These are phyloP conservation scores for Ciona savignyi DNA, from an alignment of 23 tunicate species.

Conservation along the genomic window DNA sequence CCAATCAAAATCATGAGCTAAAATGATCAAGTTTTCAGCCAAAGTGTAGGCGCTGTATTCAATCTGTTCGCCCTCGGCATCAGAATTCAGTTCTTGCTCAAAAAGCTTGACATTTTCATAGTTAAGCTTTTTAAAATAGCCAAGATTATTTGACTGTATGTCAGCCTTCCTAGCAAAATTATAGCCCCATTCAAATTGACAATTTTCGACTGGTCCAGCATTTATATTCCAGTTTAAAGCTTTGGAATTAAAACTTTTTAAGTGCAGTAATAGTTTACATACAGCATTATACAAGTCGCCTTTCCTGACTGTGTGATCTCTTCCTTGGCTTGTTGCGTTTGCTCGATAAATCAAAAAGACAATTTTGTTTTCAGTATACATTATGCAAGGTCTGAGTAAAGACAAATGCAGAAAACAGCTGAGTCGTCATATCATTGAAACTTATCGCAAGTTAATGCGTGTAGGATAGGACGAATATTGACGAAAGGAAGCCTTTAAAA, in stretches of 20 bases:
- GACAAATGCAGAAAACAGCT: too few species aligned
- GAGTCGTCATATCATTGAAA: too few species aligned
- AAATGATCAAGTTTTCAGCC: constrained; percentile 13
- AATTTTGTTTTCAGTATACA: neutral
- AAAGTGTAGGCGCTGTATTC: constrained; percentile 31
- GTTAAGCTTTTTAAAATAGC: constrained; percentile 20
- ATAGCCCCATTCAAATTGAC: constrained; percentile 37
- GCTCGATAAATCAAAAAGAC: neutral
- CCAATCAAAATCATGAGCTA: constrained; percentile 69
- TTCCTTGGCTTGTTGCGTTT: neutral
- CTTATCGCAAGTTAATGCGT: too few species aligned
- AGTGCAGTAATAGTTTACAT: neutral
- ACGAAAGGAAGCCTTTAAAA: too few species aligned
- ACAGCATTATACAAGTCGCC: neutral
- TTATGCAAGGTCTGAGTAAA: too few species aligned
- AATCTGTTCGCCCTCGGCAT: constrained; percentile 8
- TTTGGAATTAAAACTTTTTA: neutral
- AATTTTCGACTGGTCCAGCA: neutral
- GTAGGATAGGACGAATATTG: too few species aligned
- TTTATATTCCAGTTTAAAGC: neutral
- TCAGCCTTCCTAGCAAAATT: constrained; percentile 30
- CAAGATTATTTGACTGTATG: constrained; percentile 5
- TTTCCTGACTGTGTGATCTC: neutral
- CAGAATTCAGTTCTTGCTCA: constrained; percentile 5
- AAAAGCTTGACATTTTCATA: constrained; percentile 15